Percentiles rank a stretch among this genome's conserved stretches.
Evolutionary conservation across 2,113 vertebrate genomes (phyloP).

Genomic region (Speoplatyrhinus poulsoni): DNA sequence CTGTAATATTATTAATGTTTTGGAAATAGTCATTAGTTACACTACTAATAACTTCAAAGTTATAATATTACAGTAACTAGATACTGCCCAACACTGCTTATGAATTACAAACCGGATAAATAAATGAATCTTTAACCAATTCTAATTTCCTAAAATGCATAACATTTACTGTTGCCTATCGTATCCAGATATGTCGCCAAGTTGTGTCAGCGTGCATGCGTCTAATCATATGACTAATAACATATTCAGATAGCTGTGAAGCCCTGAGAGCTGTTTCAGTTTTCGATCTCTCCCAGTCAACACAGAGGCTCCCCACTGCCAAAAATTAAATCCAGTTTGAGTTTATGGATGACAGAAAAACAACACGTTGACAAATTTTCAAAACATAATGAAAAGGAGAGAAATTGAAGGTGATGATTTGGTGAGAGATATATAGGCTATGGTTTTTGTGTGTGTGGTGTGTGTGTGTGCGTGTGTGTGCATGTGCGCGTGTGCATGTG

Average conservation of each 20-base stretch:
- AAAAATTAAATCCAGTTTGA: slow-evolving; percentile 28
- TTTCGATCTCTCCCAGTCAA: slow-evolving; percentile 17
- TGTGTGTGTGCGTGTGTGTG: not conserved
- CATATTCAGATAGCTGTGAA: not conserved
- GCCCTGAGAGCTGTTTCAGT: slow-evolving; percentile 9
- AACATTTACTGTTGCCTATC: not conserved
- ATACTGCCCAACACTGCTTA: too few species aligned
- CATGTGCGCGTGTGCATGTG: slow-evolving; percentile 14
- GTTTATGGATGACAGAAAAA: slow-evolving; percentile 38
- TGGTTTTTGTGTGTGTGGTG: not conserved
- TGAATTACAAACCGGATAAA: too few species aligned
- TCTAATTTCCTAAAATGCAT: too few species aligned
- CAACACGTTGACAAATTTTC: slow-evolving; percentile 46
- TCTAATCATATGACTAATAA: not conserved
- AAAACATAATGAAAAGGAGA: slow-evolving; percentile 54
- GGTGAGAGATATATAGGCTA: slow-evolving; percentile 19
- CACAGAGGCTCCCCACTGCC: not conserved
- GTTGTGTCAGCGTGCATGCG: not conserved
- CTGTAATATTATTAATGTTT: too few species aligned
- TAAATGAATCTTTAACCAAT: too few species aligned
- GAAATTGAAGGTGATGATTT: slow-evolving; percentile 43
- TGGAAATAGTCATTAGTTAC: too few species aligned
- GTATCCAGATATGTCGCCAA: not conserved
- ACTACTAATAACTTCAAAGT: too few species aligned
- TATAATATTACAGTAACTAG: too few species aligned